Conservation (phyloP, 2,888 invertebrate genomes). For the Thumatha senex region DNA sequence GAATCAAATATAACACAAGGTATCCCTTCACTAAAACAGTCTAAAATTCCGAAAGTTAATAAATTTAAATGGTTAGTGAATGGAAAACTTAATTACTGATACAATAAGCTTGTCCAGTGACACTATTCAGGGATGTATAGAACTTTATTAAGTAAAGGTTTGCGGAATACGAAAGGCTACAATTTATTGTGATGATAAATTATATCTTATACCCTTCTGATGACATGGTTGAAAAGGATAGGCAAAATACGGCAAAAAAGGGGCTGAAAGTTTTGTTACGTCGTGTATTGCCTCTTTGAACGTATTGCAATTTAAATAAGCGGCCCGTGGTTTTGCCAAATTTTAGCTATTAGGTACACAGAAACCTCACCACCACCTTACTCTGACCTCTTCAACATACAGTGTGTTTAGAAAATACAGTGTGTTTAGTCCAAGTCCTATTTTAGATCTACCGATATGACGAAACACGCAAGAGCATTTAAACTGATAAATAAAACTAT, state of each 20-base stretch:
- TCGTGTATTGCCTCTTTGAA: background rate
- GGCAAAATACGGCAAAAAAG: constrained; percentile 3
- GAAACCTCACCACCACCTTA: no score
- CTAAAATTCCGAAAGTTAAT: constrained; percentile 20
- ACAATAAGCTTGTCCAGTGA: constrained; percentile 50
- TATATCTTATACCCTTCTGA: constrained; percentile 60
- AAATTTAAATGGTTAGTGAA: constrained; percentile 43
- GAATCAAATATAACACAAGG: constrained; percentile 21
- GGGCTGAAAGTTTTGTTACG: constrained; percentile 1
- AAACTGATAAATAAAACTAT: no score
- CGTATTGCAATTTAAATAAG: no score
- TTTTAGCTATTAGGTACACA: no score
- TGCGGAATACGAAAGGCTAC: constrained; percentile 59
- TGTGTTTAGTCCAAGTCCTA: no score
- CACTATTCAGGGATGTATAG: constrained; percentile 55
- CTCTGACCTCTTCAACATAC: background rate
- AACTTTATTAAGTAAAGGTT: constrained; percentile 49
- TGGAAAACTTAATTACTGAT: constrained; percentile 57
- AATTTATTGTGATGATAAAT: constrained; percentile 76
- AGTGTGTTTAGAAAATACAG: background rate
- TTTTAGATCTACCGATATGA: no score
- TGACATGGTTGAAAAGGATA: constrained; percentile 40
- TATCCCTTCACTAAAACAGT: constrained; percentile 9
- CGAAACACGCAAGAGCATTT: no score
- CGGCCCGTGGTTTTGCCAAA: no score